Conservation (phyloP, 1,140 invertebrate species). For the Condylostylus longicornis region DNA sequence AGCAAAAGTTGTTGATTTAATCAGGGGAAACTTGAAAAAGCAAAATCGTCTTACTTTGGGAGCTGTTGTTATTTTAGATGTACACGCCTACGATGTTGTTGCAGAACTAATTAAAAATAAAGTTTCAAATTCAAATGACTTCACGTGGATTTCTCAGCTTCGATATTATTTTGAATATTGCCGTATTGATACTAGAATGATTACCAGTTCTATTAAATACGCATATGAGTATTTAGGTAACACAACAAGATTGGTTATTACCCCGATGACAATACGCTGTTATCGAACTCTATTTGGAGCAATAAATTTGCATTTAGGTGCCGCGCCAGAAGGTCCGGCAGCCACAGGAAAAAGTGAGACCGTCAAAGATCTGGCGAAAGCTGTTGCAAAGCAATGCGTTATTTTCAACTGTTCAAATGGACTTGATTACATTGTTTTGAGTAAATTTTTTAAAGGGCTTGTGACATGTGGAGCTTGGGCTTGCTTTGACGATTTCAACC, state of each 20-base stretch:
- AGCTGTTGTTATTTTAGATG: constrained; percentile 79
- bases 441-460: constrained; percentile 94
- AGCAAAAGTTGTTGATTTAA: constrained; percentile 57
- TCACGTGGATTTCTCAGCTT: constrained; percentile 69
- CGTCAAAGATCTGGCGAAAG: constrained; percentile 91
- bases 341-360: constrained; percentile 95
- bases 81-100: constrained; percentile 80
- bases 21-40: constrained; percentile 67
- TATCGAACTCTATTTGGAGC: constrained; percentile 87
- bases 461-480: constrained; percentile 93
- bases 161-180: constrained; percentile 89
- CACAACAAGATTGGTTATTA: constrained; percentile 72
- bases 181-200: constrained; percentile 68
- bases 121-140: constrained; percentile 60
- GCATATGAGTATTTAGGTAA: constrained; percentile 95
- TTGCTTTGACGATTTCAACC: constrained; percentile 92
- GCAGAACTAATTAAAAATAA: constrained; percentile 50
- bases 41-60: constrained; percentile 85
- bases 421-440: constrained; percentile 81
- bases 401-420: constrained; percentile 94
- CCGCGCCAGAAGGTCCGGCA: constrained; percentile 87
- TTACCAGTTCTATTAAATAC: constrained; percentile 77
- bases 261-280: constrained; percentile 81
- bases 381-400: constrained; percentile 89
- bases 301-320: constrained; percentile 66